Conservation (phyloP, 2,113 vertebrate species). For the Xyliphius kryptos region DNA sequence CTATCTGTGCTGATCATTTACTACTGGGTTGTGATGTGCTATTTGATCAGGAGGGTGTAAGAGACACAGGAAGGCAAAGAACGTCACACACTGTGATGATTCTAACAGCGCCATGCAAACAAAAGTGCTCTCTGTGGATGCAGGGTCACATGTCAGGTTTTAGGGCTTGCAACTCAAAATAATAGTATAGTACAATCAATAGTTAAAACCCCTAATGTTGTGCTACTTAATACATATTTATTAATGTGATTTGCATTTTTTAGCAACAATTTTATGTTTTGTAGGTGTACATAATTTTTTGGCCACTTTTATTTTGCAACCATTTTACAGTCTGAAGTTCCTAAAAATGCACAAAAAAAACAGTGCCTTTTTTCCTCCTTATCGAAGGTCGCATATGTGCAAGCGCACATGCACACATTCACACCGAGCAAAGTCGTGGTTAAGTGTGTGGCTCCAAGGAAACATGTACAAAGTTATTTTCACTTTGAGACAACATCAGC, state of each 20-base stretch:
- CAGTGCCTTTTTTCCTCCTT: slow-evolving; percentile 44
- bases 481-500: slow-evolving; percentile 27
- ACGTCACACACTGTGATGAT: slow-evolving; percentile 15
- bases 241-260: too few species aligned
- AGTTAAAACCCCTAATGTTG: too few species aligned
- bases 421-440: slow-evolving; percentile 28
- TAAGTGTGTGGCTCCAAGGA: slow-evolving; percentile 25
- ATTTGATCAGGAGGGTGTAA: slow-evolving; percentile 43
- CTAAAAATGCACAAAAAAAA: slow-evolving; percentile 53
- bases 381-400: slow-evolving; percentile 35
- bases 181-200: too few species aligned
- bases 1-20: slow-evolving; percentile 78
- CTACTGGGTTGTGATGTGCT: slow-evolving; percentile 51
- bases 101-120: too few species aligned
- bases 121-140: too few species aligned
- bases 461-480: slow-evolving; percentile 29
- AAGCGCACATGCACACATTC: slow-evolving; percentile 26
- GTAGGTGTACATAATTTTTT: too few species aligned
- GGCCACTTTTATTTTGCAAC: slow-evolving; percentile 13
- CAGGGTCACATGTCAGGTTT: too few species aligned
- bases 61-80: slow-evolving; percentile 52
- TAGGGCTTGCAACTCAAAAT: too few species aligned
- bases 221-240: too few species aligned
- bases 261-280: too few species aligned
- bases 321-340: slow-evolving; percentile 55